Evolutionary conservation across 64 coral and sea anemone genomes (phyloP), one percentile per base, ranked within the genome.

Genomic region (Stylophora pistillata): DNA sequence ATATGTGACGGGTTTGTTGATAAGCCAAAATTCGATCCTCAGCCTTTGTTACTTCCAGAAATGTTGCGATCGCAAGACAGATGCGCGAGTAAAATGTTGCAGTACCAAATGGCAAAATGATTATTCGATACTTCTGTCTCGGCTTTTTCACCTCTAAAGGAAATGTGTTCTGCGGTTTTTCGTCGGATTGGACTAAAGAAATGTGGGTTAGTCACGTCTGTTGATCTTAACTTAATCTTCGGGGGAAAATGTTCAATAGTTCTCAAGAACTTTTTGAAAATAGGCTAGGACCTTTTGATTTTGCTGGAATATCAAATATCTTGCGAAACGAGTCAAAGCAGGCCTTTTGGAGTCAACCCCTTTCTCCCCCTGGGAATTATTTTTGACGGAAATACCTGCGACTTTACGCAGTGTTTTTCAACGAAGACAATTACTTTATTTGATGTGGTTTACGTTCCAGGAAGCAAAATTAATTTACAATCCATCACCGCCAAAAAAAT

Each of bases 391-490:
- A 78, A 89, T 74, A 15, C 85, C 55, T 21, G 31, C 25, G 58
- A 89, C 58, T 7, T 76, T 89, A 28, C 59, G 7, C 15, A 2
- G 68, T 89, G 28, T 71, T 86, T 69, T 70, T 86, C 41, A 37
- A 9, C 20, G 37, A 84, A 12, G 30, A 79, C 77, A 76, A 55
- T 78, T n/a, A 27, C 11, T 0, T 69, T 34, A 18, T 78, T 69
- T 91, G 82, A 16, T 70, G 82, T 86, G 90, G 87, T 79, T 84
- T 78, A 27, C 62, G 69, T 65, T 84, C 62, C 80, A 82, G 90
- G 86, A 86, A 18, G 34, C 13, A 28, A 77, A 30, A 92, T 92
- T 85, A 82, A 78, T 92, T 92, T 86, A 56, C 90, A 41, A 92
- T 92, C 90, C 90, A 92, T 92, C 90, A 92, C 31, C 47, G 25